Evolutionary conservation across 2,888 invertebrate genomes (phyloP), one percentile per base, ranked within the genome.

Genomic region (Sarcophaga rosellei): DNA sequence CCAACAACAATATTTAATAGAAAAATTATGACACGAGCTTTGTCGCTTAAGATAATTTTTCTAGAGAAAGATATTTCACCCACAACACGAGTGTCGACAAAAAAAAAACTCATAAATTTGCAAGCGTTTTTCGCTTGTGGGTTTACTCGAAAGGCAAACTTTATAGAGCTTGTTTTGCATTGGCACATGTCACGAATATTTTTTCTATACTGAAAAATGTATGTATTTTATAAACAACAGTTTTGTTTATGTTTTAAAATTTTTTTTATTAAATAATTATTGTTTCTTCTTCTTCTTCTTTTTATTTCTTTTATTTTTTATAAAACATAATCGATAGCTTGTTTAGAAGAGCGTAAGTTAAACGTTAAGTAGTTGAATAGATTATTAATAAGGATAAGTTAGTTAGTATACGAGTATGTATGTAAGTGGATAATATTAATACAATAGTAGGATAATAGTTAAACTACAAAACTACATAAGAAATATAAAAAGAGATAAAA

Each of bases 321-420:
- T 77, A 74, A 70, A 84, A 86, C 74, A 78, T 77, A 86, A 84
- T 86, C 70, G 65, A 81, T 78, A 84, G 70, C 66, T 72, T 75
- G 25, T 35, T 35, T 35, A 35, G 35, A 35, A 35, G 35, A 35
- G 4, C 0, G 17, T 53, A 53, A 15, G 53, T 12, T 0, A 53
- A 53, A 25, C 47, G 73, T 68, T 78, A 84, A 63, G 69, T 78
- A 79, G 74, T 74, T 53, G 65, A 73, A 80, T 83, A 83, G 69
- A 47, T 80, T 47, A 35, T 23, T 57, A 21, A 47, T 53, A 53
- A 57, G 70, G 69, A 77, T 77, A 69, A 44, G 53, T 25, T 76
- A 68, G 35, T 35, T 35, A 10, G 35, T 1, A 1, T 25, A 23
- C 23, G 3, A 6, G 10, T 35, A 35, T 35, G 35, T 10, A 35